Base-by-base conservation (phyloP, 2,888 invertebrate genomes). In the Drosophila silvestris region DNA sequence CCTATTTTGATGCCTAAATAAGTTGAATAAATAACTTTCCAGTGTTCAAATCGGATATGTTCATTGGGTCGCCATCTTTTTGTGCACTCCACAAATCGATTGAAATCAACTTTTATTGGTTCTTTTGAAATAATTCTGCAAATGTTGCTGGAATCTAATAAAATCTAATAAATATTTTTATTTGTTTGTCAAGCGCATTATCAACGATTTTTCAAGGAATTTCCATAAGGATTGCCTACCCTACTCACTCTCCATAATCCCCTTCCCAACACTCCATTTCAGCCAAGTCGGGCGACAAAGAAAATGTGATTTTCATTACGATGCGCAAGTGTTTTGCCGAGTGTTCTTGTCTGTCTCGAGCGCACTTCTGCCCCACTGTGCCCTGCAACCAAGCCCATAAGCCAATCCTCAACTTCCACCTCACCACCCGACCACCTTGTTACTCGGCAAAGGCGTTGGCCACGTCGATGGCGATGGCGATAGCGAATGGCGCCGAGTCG, bases 271-370 rank as follows among this genome's bases (percentile, higher is more conserved):
- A 22, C 22, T 12, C 32, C 19, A 16, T 28, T 56, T 16, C 22
- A n/a, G 70, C 22, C 56, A 41, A 32, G 41, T 44, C 22, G 68
- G 26, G 33, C 5, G 32, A 51, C 54, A 58, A 74, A 52, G 71
- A 67, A 77, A 78, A 78, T 82, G 75, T 87, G 89, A 85, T 88
- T 91, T 91, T 88, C 90, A 88, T 88, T 88, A 91, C 64, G 77
- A 83, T 63, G 78, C 75, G 41, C 72, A 89, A 89, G 89, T 89
- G 87, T 70, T 66, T 61, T 72, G 47, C 62, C 50, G 68, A 87
- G 87, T 79, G 87, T 80, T 77, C 87, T 88, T 77, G 80, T 84
- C 89, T 86, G 82, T 78, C 80, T 86, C 60, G 60, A 89, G 87
- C 66, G 76, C 79, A 74, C 91, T 87, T 77, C 54, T 59, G 50